Conservation (phyloP, 2,113 vertebrate genomes). For the Ameiurus melas region DNA sequence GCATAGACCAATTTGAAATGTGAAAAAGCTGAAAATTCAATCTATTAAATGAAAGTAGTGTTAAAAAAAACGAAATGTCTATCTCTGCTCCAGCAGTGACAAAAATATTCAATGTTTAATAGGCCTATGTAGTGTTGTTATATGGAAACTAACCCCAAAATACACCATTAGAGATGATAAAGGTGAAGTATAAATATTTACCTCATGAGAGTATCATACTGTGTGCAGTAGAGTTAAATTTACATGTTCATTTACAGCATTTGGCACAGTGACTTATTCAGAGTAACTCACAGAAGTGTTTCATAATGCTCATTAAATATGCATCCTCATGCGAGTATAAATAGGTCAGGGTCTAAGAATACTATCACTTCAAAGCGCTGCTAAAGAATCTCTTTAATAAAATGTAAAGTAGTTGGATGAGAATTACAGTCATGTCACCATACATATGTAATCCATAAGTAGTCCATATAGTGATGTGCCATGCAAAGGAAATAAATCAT, state of each 20-base stretch:
- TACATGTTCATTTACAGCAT: not conserved
- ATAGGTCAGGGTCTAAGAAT: no score
- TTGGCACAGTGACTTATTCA: not conserved
- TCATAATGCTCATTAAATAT: not conserved
- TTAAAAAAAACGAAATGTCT: not conserved
- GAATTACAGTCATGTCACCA: not conserved
- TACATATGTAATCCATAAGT: not conserved
- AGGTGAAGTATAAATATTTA: not conserved
- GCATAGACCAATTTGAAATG: not conserved
- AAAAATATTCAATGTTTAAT: not conserved
- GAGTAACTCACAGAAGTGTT: not conserved
- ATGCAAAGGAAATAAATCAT: not conserved
- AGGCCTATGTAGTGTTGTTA: not conserved
- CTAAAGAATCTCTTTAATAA: no score
- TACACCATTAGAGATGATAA: not conserved
- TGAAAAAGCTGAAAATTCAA: not conserved
- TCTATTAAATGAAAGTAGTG: not conserved
- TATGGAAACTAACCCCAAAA: not conserved
- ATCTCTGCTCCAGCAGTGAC: not conserved
- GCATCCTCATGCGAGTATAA: no score
- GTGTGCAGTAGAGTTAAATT: not conserved
- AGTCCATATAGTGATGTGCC: not conserved
- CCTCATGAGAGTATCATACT: not conserved
- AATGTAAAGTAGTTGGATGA: not conserved
- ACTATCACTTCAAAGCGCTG: no score